phyloP scores from a whole-genome alignment of 2,113 vertebrate species.

The Sterrhoptilus dennistouni region DNA sequence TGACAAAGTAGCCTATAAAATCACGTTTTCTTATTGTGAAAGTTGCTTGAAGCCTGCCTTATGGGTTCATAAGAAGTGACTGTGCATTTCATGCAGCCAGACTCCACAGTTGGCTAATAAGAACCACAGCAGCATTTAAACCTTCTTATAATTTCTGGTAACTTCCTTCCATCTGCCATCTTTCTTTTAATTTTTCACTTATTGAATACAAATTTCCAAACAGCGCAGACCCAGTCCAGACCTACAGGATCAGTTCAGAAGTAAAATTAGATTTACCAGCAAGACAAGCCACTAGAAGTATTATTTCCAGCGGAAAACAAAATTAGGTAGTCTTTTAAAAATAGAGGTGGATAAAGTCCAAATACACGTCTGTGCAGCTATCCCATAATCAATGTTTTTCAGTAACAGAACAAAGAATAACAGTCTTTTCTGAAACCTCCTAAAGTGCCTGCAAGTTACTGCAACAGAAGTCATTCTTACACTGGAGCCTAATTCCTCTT shows the following conservation, averaged over 20 bases:
- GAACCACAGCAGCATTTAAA: not conserved
- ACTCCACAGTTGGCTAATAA: not conserved
- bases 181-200: not conserved
- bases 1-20: not conserved
- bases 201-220: not conserved
- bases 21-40: not conserved
- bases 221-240: not conserved
- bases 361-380: not conserved
- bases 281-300: not conserved
- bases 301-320: constrained; percentile 4
- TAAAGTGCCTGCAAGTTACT: not conserved
- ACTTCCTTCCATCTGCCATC: not conserved
- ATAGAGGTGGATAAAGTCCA: not conserved
- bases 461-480: not conserved
- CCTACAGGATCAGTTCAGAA: not conserved
- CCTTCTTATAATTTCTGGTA: not conserved
- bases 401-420: not conserved
- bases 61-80: not conserved
- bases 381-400: not conserved
- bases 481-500: not conserved
- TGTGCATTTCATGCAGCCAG: not conserved
- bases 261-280: constrained; percentile 25
- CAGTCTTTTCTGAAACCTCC: not conserved
- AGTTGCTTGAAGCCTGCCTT: not conserved
- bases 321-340: constrained; percentile 21